Base-by-base conservation (phyloP, 2,888 invertebrate genomes). In the Pemphredon lugubris region DNA sequence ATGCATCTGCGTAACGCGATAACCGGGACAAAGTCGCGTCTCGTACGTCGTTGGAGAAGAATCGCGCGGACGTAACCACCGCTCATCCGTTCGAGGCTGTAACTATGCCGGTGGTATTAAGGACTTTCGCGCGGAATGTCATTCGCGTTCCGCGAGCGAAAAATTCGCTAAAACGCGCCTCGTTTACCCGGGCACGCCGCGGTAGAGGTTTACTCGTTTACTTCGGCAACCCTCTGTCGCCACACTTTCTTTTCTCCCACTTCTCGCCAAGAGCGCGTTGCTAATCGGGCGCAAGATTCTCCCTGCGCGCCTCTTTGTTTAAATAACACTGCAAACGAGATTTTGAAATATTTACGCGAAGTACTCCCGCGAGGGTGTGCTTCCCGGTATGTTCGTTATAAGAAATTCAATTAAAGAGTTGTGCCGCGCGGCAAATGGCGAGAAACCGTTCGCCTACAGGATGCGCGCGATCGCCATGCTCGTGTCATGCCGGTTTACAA, bases 241-340 rank as follows among this genome's bases (percentile, higher is more conserved):
- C n/a, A n/a, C n/a, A n/a, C n/a, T n/a, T n/a, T n/a, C 40, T 1
- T 9, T 5, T 14, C 16, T 26, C 0, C 23, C 11, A 1, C 16
- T 4, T 6, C 2, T 1, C 30, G 14, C 47, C 40, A 23, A 47
- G 23, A 37, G 9, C 32, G 48, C 37, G n/a, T n/a, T 70, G 53
- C 68, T 67, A 66, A 59, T 59, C 59, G n/a, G n/a, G 54, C 59
- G 67, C 70, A 39, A 54, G 58, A 48, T 53, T 30, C 40, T 48
- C 0, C 32, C 44, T 53, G n/a, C 58, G 2, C 30, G 16, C 48
- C 58, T 26, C 11, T 21, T 48, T n/a, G 58, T 58, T 57, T 66
- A 30, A 30, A 9, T 6, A 30, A 30, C 9, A 30, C 30, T 30
- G 6, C 2, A 30, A 9, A 30, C 30, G 7, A 30, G 30, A n/a